Evolutionary conservation across 2,888 invertebrate genomes (phyloP).

Genomic region (Spialia ferax): DNA sequence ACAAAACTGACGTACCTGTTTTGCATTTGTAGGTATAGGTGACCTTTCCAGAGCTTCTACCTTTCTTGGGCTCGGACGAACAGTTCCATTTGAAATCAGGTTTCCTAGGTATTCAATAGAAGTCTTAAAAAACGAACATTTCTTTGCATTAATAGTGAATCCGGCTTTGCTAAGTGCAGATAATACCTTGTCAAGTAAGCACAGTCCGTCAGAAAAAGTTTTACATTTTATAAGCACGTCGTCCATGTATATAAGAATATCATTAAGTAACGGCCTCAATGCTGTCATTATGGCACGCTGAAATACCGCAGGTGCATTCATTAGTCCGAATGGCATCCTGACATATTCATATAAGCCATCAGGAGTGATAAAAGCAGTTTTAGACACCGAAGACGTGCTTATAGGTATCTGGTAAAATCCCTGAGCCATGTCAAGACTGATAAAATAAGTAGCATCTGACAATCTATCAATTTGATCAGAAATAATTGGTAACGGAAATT

Average conservation of each 20-base stretch:
- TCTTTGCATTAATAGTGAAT: background rate
- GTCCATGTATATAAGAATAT: background rate
- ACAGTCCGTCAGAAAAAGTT: background rate
- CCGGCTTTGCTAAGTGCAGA: background rate
- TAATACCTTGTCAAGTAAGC: background rate
- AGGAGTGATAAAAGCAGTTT: conserved; percentile 44
- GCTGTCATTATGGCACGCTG: background rate
- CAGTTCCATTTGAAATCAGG: background rate
- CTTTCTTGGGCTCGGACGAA: background rate
- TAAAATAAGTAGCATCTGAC: background rate
- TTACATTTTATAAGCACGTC: background rate
- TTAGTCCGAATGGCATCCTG: conserved; percentile 43
- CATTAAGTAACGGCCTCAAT: background rate
- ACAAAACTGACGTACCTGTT: conserved; percentile 5
- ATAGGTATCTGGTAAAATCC: background rate
- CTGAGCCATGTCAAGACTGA: conserved; percentile 14
- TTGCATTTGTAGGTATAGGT: background rate
- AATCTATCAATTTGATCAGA: conserved; percentile 43
- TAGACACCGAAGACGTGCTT: background rate
- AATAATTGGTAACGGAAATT: conserved; percentile 39
- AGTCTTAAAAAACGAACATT: background rate
- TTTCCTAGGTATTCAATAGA: background rate
- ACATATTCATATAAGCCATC: background rate
- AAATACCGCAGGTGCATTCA: conserved; percentile 42
- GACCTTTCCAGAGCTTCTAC: background rate